Evolutionary conservation across 1,140 invertebrate genomes (phyloP).

Genomic region (Callitettix versicolor): DNA sequence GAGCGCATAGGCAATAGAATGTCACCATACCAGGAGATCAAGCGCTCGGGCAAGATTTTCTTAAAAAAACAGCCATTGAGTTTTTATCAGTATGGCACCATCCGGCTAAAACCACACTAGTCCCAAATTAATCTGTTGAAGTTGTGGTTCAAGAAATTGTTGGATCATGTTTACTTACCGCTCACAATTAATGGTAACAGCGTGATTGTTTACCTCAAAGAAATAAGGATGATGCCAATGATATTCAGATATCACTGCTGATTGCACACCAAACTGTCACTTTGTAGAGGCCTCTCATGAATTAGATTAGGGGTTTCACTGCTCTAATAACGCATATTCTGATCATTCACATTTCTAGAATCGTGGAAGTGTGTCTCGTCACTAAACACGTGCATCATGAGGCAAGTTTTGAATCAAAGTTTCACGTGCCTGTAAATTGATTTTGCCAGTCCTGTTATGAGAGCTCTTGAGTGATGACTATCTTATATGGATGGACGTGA

Average conservation of each 20-base stretch:
- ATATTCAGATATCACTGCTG: not conserved
- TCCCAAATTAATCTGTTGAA: not conserved
- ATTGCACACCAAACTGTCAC: conserved; percentile 15
- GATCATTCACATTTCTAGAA: not conserved
- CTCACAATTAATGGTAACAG: conserved; percentile 8
- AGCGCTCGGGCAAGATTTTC: not conserved
- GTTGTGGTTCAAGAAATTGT: conserved; percentile 8
- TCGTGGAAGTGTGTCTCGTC: conserved; percentile 8
- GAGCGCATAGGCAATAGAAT: not conserved
- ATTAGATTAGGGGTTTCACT: not conserved
- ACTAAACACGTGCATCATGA: not conserved
- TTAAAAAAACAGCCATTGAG: conserved; percentile 8
- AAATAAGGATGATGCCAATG: conserved; percentile 13
- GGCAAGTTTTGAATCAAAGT: not conserved
- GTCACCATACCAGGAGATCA: conserved; percentile 9
- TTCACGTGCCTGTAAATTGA: not conserved
- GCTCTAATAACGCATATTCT: not conserved
- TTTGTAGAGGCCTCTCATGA: conserved; percentile 4
- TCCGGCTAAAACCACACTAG: conserved; percentile 1
- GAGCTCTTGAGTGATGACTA: too few species aligned
- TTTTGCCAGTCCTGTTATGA: too few species aligned
- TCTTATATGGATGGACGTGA: too few species aligned
- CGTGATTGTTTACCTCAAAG: conserved; percentile 14
- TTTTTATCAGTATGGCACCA: conserved; percentile 1
- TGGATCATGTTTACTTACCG: conserved; percentile 14